Conservation (phyloP, 2,888 invertebrate species). For the Drosophila helvetica region DNA sequence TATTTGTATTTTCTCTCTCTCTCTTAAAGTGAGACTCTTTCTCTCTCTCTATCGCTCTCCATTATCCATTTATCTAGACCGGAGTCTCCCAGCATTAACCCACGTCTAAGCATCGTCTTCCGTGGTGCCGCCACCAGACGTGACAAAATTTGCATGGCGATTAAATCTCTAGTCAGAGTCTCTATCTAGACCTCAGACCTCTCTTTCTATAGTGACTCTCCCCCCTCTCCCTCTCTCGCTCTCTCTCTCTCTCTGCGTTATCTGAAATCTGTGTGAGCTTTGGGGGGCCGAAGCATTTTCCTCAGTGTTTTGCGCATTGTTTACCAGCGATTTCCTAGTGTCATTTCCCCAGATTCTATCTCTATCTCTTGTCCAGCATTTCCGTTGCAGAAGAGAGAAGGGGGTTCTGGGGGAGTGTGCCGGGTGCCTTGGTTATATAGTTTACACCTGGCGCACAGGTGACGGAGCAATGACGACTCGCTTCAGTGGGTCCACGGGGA, state of each 20-base stretch:
- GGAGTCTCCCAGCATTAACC: conserved; percentile 45
- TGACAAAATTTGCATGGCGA: conserved; percentile 70
- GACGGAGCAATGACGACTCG: conserved; percentile 69
- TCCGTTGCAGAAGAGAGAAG: conserved; percentile 48
- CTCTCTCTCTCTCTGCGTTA: conserved; percentile 10
- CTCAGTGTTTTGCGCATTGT: conserved; percentile 45
- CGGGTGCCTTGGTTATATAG: conserved; percentile 52
- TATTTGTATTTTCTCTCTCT: neutral
- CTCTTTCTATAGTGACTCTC: conserved; percentile 12
- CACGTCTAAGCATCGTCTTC: conserved; percentile 68
- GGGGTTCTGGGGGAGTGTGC: neutral
- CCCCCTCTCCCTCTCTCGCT: too few relatives aligned
- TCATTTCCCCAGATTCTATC: conserved; percentile 73
- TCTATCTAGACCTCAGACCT: conserved; percentile 22
- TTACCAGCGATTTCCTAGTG: conserved; percentile 78
- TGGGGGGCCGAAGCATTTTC: conserved; percentile 32
- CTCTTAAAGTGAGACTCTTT: neutral
- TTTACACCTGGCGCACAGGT: conserved; percentile 80
- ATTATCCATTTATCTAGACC: conserved; percentile 52
- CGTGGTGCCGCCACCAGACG: conserved; percentile 50
- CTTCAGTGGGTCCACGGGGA: conserved; percentile 64
- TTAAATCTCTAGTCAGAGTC: conserved; percentile 43
- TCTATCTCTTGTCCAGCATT: conserved; percentile 60
- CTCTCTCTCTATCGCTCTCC: conserved; percentile 3
- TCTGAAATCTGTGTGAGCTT: conserved; percentile 31